Percentiles rank a stretch among this genome's conserved stretches.
Evolutionary conservation across 1,140 invertebrate genomes (phyloP).

Genomic region (Coptotermes formosanus): DNA sequence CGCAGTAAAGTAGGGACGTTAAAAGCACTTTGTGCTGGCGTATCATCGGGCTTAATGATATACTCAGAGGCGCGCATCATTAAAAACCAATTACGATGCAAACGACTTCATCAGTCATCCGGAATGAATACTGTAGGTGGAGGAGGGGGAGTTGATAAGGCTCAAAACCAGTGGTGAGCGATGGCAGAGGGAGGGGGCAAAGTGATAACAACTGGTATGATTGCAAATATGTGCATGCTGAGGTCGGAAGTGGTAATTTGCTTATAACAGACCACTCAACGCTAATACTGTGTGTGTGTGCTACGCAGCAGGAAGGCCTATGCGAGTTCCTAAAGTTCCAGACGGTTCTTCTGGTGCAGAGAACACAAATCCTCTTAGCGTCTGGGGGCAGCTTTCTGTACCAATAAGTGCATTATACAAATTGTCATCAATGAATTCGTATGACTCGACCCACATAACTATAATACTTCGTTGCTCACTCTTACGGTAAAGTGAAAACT

Average conservation of each 20-base stretch:
- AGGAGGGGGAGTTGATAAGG: neutral
- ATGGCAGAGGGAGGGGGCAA: neutral
- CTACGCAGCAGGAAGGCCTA: neutral
- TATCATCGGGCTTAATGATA: neutral
- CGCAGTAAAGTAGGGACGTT: neutral
- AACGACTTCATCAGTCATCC: conserved; percentile 22
- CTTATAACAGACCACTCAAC: conserved; percentile 20
- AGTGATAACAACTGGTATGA: conserved; percentile 5
- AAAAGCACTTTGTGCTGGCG: neutral
- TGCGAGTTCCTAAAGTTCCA: neutral
- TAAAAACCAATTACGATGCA: conserved; percentile 30
- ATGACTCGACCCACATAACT: neutral
- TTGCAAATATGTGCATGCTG: neutral
- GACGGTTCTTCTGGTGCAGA: neutral
- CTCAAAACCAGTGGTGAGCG: neutral
- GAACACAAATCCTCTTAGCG: neutral
- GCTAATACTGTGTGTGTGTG: neutral
- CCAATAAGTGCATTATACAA: neutral
- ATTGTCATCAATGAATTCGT: neutral
- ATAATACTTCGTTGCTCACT: neutral
- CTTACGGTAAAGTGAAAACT: neutral
- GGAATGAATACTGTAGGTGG: neutral
- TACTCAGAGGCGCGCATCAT: neutral
- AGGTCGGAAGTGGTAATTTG: neutral
- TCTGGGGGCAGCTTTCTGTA: neutral